These are phyloP conservation scores for Phyllotreta striolata DNA, from an alignment of 2,888 invertebrate species.

Conservation along the genomic window DNA sequence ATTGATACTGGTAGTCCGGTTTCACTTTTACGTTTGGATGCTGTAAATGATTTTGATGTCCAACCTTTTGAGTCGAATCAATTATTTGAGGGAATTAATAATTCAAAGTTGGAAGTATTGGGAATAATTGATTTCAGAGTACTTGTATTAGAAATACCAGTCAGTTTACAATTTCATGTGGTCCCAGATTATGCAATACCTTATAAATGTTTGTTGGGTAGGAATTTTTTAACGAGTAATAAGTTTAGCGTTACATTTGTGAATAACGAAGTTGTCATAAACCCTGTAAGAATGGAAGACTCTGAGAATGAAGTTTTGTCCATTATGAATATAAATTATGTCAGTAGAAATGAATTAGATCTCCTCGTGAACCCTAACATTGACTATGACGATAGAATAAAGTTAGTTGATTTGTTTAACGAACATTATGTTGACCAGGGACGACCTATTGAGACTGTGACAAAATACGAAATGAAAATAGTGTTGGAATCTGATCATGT, in stretches of 20 bases:
- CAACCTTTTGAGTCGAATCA: neutral
- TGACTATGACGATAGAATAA: too few species aligned
- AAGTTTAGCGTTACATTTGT: neutral
- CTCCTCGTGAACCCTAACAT: too few species aligned
- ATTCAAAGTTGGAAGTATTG: neutral
- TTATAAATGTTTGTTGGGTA: neutral
- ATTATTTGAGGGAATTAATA: constrained; percentile 7
- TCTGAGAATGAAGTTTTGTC: too few species aligned
- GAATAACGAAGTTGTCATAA: neutral
- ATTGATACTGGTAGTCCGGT: constrained; percentile 9
- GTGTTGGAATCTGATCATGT: neutral
- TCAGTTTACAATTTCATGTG: neutral
- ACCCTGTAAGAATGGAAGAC: constrained; percentile 8
- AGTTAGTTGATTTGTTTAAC: too few species aligned
- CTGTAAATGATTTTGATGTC: neutral
- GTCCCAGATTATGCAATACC: neutral
- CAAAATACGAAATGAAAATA: constrained; percentile 5
- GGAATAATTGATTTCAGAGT: neutral
- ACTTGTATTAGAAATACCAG: neutral
- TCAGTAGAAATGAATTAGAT: too few species aligned
- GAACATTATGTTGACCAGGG: neutral
- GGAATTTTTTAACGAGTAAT: neutral
- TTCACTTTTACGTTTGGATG: neutral
- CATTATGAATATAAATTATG: too few species aligned
- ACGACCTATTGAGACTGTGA: constrained; percentile 1